Evolutionary conservation across 2,113 vertebrate species (phyloP).

Genomic region (Bubalus kerabau): DNA sequence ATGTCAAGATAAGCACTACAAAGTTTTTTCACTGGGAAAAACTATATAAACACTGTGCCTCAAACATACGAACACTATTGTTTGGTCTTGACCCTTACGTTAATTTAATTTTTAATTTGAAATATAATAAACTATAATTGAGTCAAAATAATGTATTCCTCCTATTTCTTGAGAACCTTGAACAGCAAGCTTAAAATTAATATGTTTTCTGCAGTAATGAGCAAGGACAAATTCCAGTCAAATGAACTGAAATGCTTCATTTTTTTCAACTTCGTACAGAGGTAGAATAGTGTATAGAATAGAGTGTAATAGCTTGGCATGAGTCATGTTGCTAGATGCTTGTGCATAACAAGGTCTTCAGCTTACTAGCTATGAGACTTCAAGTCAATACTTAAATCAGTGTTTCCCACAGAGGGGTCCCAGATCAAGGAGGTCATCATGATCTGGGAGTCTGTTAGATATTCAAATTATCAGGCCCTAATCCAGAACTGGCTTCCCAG

Average conservation of each 20-base stretch:
- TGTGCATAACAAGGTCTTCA: not conserved
- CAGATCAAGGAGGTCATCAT: not conserved
- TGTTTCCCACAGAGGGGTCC: too few relatives aligned
- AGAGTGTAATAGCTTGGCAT: fast-evolving
- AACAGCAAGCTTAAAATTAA: not conserved
- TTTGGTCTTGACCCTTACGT: not conserved
- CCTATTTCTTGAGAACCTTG: not conserved
- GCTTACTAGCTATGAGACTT: not conserved
- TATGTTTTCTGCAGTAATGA: not conserved
- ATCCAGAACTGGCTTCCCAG: not conserved
- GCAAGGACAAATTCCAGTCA: not conserved
- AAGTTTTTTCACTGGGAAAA: not conserved
- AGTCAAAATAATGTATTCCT: not conserved
- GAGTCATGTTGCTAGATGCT: not conserved
- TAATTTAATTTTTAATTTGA: not conserved
- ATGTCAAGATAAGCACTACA: not conserved
- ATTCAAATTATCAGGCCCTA: not conserved
- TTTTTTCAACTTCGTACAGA: not conserved
- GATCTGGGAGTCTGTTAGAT: not conserved
- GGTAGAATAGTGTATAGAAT: not conserved
- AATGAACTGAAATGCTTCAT: not conserved
- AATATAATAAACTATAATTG: not conserved
- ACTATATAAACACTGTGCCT: not conserved
- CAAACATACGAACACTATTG: not conserved
- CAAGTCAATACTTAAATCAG: not conserved